These are phyloP conservation scores for Neolamprologus devosi DNA, from an alignment of 2,113 vertebrate genomes.

Conservation along the genomic window DNA sequence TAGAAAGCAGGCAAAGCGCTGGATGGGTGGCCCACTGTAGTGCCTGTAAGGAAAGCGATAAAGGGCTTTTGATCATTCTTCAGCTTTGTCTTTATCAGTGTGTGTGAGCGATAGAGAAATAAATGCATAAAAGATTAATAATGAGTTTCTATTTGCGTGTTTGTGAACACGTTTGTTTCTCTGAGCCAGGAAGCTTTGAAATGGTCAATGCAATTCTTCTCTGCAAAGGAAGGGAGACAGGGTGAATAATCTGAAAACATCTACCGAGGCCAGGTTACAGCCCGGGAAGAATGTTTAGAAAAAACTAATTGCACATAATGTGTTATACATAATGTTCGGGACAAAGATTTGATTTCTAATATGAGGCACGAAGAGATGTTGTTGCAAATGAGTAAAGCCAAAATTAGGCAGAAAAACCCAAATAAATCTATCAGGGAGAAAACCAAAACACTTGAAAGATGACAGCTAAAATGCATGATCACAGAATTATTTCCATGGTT, in stretches of 20 bases:
- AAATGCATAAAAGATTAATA: background rate
- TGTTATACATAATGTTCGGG: background rate
- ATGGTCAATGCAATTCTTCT: background rate
- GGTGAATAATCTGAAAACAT: background rate
- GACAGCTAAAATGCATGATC: background rate
- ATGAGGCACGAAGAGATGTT: background rate
- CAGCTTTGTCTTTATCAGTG: background rate
- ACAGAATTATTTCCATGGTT: background rate
- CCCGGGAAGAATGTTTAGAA: background rate
- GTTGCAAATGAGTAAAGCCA: background rate
- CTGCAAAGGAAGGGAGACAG: background rate
- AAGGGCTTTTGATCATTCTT: conserved; percentile 35
- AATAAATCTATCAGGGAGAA: background rate
- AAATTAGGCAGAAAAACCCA: background rate
- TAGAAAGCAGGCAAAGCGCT: background rate
- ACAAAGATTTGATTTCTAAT: background rate
- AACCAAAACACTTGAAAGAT: background rate
- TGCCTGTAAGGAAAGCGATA: conserved; percentile 13
- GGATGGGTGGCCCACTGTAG: conserved; percentile 34
- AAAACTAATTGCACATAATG: background rate
- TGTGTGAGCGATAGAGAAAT: background rate
- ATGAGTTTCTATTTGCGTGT: background rate
- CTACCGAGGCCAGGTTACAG: background rate
- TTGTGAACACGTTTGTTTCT: background rate
- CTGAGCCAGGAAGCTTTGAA: conserved; percentile 7